These are phyloP conservation scores for Andrena trimmerana DNA, from an alignment of 2,888 invertebrate genomes.

Conservation along the genomic window DNA sequence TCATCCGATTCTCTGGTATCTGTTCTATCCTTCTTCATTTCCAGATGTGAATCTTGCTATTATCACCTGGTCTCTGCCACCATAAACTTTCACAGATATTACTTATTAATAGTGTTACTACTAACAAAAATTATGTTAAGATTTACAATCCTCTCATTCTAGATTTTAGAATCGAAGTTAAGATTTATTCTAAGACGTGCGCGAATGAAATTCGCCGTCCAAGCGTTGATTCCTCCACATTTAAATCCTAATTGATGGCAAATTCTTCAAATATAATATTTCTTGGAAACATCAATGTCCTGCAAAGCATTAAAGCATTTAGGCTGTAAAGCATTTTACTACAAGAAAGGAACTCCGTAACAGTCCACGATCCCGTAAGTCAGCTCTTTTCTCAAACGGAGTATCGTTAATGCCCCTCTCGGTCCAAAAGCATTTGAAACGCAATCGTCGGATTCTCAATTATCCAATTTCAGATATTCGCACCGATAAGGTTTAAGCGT, in stretches of 20 bases:
- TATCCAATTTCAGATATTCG: constrained; percentile 64
- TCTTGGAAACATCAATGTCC: not conserved
- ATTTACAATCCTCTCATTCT: too few relatives aligned
- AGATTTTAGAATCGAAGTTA: too few relatives aligned
- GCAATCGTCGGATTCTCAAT: constrained; percentile 60
- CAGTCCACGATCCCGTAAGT: not conserved
- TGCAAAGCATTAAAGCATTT: not conserved
- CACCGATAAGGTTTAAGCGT: constrained; percentile 35
- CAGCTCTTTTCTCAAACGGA: not conserved
- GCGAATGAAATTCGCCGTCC: not conserved
- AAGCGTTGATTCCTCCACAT: not conserved
- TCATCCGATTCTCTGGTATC: too few relatives aligned
- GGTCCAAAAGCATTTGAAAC: not conserved
- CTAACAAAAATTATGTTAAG: too few relatives aligned
- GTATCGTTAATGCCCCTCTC: not conserved
- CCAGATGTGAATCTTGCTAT: too few relatives aligned
- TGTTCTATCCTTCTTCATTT: too few relatives aligned
- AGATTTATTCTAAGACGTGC: too few relatives aligned
- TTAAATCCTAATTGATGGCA: not conserved
- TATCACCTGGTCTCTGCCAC: too few relatives aligned
- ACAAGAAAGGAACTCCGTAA: not conserved
- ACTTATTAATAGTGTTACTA: too few relatives aligned
- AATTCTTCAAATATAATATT: not conserved
- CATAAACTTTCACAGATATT: too few relatives aligned
- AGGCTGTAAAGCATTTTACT: not conserved